Conservation (phyloP, 2,797 vertebrate species). For the Naso thynnoides region DNA sequence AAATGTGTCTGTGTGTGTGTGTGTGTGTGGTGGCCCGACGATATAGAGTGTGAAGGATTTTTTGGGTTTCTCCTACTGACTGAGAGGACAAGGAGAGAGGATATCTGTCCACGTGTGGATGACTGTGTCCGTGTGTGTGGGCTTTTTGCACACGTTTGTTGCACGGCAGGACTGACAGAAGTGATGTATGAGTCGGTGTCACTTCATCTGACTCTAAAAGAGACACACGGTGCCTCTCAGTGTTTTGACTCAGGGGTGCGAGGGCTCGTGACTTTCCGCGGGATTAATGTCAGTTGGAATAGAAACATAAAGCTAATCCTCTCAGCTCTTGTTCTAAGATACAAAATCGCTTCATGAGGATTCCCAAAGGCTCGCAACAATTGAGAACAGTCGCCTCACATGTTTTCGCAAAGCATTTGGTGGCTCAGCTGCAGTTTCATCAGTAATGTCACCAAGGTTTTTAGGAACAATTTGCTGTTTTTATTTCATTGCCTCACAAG, state of each 20-base stretch:
- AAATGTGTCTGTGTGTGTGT: constrained; percentile 46
- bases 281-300: constrained; percentile 82
- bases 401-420: constrained; percentile 38
- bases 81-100: background rate
- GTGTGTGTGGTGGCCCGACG: constrained; percentile 33
- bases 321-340: constrained; percentile 72
- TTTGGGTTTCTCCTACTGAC: background rate
- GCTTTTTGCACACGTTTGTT: background rate
- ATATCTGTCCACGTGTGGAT: constrained; percentile 27
- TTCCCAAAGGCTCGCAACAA: constrained; percentile 58
- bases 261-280: constrained; percentile 56
- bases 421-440: constrained; percentile 44
- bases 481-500: constrained; percentile 17
- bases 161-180: constrained; percentile 38
- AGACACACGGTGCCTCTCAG: constrained; percentile 51
- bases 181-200: constrained; percentile 61
- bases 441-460: constrained; percentile 26
- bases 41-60: constrained; percentile 21
- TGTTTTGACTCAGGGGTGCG: constrained; percentile 60
- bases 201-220: constrained; percentile 65
- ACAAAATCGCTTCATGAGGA: constrained; percentile 66
- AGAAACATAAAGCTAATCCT: constrained; percentile 79
- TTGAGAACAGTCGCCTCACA: constrained; percentile 49
- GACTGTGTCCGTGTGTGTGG: constrained; percentile 2
- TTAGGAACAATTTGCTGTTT: constrained; percentile 20